Evolutionary conservation across 2,113 vertebrate genomes (phyloP).

Genomic region (Hippocampus guttulatus): DNA sequence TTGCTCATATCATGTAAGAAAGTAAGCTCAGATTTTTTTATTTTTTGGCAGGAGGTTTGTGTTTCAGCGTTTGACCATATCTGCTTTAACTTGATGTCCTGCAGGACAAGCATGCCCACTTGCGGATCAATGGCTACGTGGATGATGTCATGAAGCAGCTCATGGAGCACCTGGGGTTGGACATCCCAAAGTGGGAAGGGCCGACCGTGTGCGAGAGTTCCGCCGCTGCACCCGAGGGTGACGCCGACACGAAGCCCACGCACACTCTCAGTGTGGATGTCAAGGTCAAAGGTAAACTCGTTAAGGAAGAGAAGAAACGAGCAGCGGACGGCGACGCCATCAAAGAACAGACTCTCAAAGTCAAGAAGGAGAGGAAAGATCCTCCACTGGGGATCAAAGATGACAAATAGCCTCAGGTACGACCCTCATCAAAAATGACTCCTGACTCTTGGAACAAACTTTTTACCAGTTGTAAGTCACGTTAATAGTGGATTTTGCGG

Average conservation of each 20-base stretch:
- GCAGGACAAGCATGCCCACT: constrained; percentile 87
- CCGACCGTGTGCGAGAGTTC: constrained; percentile 76
- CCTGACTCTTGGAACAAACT: constrained; percentile 10
- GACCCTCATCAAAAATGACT: constrained; percentile 7
- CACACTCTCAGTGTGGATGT: constrained; percentile 12
- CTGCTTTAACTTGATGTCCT: not conserved
- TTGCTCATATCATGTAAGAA: too few relatives aligned
- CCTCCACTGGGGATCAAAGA: constrained; percentile 20
- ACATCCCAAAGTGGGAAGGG: constrained; percentile 84
- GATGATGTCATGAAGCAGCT: constrained; percentile 86
- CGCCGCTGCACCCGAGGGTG: constrained; percentile 7
- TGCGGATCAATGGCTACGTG: constrained; percentile 85
- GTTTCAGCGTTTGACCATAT: too few relatives aligned
- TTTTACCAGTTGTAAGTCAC: not conserved
- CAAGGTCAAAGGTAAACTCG: constrained; percentile 45
- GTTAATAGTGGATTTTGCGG: not conserved
- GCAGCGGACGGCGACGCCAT: constrained; percentile 19
- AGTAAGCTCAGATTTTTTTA: too few relatives aligned
- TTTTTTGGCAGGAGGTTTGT: too few relatives aligned
- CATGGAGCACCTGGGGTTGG: constrained; percentile 82
- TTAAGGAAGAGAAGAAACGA: constrained; percentile 60
- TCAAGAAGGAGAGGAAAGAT: constrained; percentile 59
- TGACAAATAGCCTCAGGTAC: constrained; percentile 33
- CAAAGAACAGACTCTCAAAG: constrained; percentile 27
- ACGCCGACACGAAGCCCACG: constrained; percentile 19